phyloP scores from a whole-genome alignment of 2,888 invertebrate species.

The Drosophila fungiperda region DNA sequence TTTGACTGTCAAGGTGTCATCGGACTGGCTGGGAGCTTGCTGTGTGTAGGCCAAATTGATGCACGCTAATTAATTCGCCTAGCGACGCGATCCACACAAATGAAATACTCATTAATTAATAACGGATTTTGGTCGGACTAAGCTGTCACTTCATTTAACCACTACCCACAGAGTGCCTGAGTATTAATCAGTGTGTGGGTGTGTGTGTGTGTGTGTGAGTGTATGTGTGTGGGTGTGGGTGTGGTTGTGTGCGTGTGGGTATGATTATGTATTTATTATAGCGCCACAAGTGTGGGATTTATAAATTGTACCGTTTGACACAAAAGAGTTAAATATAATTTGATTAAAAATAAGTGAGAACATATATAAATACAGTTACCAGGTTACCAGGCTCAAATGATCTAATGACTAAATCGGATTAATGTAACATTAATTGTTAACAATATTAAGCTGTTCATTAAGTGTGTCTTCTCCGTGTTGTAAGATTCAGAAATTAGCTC shows the following conservation, averaged over 20 bases:
- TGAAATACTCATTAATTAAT: slow-evolving; percentile 62
- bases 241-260: slow-evolving; percentile 2
- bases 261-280: not conserved
- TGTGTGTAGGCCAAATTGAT: slow-evolving; percentile 15
- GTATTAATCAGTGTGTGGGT: not conserved
- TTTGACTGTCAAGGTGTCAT: slow-evolving; percentile 18
- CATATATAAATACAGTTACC: not conserved
- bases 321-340: not conserved
- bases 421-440: not conserved
- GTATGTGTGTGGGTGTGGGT: not conserved
- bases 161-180: not conserved
- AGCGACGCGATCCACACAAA: slow-evolving; percentile 22
- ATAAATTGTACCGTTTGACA: not conserved
- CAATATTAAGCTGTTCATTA: not conserved
- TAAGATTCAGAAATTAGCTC: not conserved
- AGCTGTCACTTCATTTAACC: slow-evolving; percentile 16
- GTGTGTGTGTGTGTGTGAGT: slow-evolving; percentile 1
- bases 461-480: not conserved
- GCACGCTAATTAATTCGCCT: slow-evolving; percentile 53
- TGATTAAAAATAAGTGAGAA: not conserved
- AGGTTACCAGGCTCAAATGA: not conserved
- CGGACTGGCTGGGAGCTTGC: not conserved
- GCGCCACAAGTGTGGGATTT: not conserved
- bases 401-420: not conserved
- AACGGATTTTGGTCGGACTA: slow-evolving; percentile 47